Conservation (phyloP, 2,113 vertebrate species). For the Cromileptes altivelis region DNA sequence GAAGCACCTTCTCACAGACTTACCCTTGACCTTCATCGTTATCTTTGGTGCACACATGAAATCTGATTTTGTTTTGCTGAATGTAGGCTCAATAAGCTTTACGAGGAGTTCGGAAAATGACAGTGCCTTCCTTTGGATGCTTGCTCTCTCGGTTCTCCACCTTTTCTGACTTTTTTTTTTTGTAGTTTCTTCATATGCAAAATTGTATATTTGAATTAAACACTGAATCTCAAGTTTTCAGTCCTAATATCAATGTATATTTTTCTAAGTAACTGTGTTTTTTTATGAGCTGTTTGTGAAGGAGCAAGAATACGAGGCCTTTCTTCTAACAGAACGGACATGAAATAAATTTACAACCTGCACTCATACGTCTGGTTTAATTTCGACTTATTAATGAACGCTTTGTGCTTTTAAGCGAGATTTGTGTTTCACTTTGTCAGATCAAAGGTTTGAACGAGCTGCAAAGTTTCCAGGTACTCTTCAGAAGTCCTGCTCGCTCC, state of each 20-base stretch:
- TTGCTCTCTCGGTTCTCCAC: conserved; percentile 60
- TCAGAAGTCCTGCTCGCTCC: conserved; percentile 41
- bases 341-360: conserved; percentile 80
- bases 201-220: conserved; percentile 84
- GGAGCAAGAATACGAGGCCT: conserved; percentile 69
- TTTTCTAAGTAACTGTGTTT: conserved; percentile 78
- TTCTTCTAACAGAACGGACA: conserved; percentile 73
- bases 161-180: conserved; percentile 65
- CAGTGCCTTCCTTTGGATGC: conserved; percentile 71
- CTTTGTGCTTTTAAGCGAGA: neutral
- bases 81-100: conserved; percentile 81
- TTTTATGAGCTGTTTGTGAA: conserved; percentile 78
- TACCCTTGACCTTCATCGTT: conserved; percentile 47
- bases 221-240: conserved; percentile 80
- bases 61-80: conserved; percentile 61
- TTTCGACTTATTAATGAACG: conserved; percentile 15
- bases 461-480: conserved; percentile 50
- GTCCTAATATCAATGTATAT: conserved; percentile 84
- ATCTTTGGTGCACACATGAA: conserved; percentile 59
- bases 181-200: conserved; percentile 80
- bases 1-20: conserved; percentile 38
- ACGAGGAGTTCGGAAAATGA: conserved; percentile 62
- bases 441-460: conserved; percentile 43
- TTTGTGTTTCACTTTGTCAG: conserved; percentile 32
- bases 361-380: conserved; percentile 53